These are phyloP conservation scores for Coelogynopora nodosa DNA, from an alignment of 2,888 invertebrate genomes.

Conservation along the genomic window DNA sequence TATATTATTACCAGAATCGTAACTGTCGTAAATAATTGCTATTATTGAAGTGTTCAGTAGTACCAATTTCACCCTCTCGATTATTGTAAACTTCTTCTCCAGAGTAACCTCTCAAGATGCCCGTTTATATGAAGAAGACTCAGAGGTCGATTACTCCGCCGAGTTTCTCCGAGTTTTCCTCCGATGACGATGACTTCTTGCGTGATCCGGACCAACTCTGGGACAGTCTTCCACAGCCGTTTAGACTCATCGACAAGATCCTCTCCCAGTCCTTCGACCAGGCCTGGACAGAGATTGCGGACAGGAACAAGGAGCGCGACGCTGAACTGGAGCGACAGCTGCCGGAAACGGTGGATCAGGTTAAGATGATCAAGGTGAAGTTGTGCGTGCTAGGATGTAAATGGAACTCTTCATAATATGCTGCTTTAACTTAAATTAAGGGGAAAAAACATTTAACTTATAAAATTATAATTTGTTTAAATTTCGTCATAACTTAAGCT, in stretches of 20 bases:
- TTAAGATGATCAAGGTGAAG: background rate
- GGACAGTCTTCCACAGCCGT: conserved; percentile 58
- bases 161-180: conserved; percentile 50
- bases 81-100: too few species aligned
- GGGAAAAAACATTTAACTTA: too few species aligned
- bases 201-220: conserved; percentile 56
- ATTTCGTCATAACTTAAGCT: too few species aligned
- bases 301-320: background rate
- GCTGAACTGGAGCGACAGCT: background rate
- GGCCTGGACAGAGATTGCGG: background rate
- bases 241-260: conserved; percentile 58
- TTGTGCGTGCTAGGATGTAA: too few species aligned
- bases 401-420: too few species aligned
- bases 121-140: conserved; percentile 18
- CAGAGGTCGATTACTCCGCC: conserved; percentile 52
- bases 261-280: conserved; percentile 43
- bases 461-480: too few species aligned
- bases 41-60: too few species aligned
- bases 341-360: background rate
- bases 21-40: too few species aligned
- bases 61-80: too few species aligned
- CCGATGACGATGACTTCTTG: conserved; percentile 55
- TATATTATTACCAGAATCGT: too few species aligned
- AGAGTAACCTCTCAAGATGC: too few species aligned
- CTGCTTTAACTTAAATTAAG: too few species aligned